Conservation (phyloP, 2,797 vertebrate genomes). For the Sebastes minor region DNA sequence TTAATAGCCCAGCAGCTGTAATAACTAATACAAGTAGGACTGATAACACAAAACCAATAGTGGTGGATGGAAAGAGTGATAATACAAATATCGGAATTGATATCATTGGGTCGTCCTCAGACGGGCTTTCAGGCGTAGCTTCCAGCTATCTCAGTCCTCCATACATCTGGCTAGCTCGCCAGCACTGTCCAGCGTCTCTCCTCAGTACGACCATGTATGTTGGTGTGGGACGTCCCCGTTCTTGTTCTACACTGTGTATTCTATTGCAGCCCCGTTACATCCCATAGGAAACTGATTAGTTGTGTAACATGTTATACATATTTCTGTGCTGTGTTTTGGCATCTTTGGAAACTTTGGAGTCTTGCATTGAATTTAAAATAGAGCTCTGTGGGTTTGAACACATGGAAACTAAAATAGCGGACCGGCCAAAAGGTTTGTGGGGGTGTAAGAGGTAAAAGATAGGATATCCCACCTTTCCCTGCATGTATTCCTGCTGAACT, state of each 20-base stretch:
- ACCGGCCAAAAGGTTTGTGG: neutral
- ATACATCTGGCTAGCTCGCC: too few species aligned
- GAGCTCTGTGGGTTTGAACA: neutral
- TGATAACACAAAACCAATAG: too few species aligned
- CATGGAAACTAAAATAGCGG: neutral
- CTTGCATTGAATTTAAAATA: neutral
- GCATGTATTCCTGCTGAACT: neutral
- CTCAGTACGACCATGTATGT: too few species aligned
- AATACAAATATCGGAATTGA: too few species aligned
- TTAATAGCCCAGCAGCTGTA: too few species aligned
- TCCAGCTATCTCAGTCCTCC: too few species aligned
- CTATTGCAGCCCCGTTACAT: neutral
- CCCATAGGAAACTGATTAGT: neutral
- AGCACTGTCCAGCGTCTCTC: too few species aligned
- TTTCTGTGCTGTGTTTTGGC: neutral
- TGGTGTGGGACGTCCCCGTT: too few species aligned
- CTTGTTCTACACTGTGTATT: neutral
- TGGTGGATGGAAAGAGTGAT: too few species aligned
- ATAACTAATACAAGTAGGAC: too few species aligned
- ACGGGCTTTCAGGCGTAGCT: too few species aligned
- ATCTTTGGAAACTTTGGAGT: neutral
- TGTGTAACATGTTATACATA: neutral
- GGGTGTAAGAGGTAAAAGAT: neutral
- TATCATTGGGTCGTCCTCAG: too few species aligned
- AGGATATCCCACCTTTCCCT: neutral